Conservation (phyloP, 2,888 invertebrate species). For the Keiferia lycopersicella region DNA sequence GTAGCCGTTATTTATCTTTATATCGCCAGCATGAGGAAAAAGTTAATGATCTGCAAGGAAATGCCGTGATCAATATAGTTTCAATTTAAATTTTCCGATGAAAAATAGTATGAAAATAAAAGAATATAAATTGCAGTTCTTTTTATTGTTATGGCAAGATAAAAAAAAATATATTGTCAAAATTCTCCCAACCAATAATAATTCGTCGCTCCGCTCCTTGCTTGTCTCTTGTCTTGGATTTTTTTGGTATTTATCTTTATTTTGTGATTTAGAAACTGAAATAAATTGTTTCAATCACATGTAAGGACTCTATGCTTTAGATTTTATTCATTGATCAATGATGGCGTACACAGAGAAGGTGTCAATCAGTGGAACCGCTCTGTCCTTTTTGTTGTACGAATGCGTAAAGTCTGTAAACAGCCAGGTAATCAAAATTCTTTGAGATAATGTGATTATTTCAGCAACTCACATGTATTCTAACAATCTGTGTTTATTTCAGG, state of each 20-base stretch:
- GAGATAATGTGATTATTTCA: background rate
- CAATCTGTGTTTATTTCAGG: constrained; percentile 53
- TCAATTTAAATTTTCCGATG: too few species aligned
- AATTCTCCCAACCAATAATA: too few species aligned
- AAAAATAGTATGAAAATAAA: too few species aligned
- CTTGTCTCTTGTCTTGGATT: background rate
- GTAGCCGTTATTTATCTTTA: too few species aligned
- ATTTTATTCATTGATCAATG: background rate
- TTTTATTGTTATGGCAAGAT: too few species aligned
- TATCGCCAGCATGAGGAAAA: too few species aligned
- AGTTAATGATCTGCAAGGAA: too few species aligned
- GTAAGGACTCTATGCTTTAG: background rate
- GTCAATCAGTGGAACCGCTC: constrained; percentile 82
- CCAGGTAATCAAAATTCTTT: constrained; percentile 69
- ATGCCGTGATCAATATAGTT: too few species aligned
- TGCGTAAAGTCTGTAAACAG: constrained; percentile 82
- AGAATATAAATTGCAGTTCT: too few species aligned
- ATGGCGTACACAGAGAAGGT: constrained; percentile 77
- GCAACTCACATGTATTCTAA: background rate
- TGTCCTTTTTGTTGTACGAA: constrained; percentile 85
- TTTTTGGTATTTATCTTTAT: background rate
- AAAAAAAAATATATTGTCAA: too few species aligned
- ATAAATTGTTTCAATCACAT: background rate
- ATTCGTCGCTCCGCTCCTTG: too few species aligned
- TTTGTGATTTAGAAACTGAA: constrained; percentile 2